Percentiles rank a stretch among this genome's conserved stretches.
Evolutionary conservation across 1,140 invertebrate genomes (phyloP).

Genomic region (Cylas formicarius): DNA sequence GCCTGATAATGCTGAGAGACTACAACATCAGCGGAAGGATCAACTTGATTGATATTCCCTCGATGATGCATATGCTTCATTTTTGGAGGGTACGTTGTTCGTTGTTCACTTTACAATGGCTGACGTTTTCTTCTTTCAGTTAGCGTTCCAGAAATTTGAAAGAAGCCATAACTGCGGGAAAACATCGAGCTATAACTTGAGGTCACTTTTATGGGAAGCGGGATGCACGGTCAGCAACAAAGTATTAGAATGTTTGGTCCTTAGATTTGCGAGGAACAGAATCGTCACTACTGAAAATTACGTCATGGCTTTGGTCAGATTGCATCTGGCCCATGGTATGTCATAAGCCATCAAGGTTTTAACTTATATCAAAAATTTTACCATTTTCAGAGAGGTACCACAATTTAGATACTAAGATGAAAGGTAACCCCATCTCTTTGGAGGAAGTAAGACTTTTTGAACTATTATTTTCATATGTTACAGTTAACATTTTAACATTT

Average conservation of each 20-base stretch:
- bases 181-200: conserved; percentile 57
- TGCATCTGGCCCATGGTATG: conserved; percentile 66
- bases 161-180: conserved; percentile 47
- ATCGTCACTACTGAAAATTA: conserved; percentile 57
- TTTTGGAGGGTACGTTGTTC: conserved; percentile 54
- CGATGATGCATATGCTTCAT: conserved; percentile 56
- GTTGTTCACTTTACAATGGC: neutral
- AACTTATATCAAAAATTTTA: conserved; percentile 5
- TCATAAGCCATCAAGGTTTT: conserved; percentile 2
- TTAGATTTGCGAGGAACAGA: conserved; percentile 58
- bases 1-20: conserved; percentile 61
- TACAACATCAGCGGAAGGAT: conserved; percentile 58
- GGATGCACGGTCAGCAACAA: conserved; percentile 66
- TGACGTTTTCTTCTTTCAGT: conserved; percentile 32
- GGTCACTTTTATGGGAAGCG: conserved; percentile 59
- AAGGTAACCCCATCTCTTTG: conserved; percentile 62
- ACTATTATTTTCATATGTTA: conserved; percentile 3
- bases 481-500: conserved; percentile 30
- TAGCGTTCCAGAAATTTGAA: conserved; percentile 57
- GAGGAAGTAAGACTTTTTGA: conserved; percentile 59
- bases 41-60: conserved; percentile 51
- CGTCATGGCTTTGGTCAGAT: conserved; percentile 59
- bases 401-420: conserved; percentile 64
- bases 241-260: conserved; percentile 64
- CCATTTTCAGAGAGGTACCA: conserved; percentile 58